A percentile compares a stretch with the other conserved stretches of the same genome.
Evolutionary conservation across 2,113 vertebrate genomes (phyloP).

Genomic region (Centropristis striata): DNA sequence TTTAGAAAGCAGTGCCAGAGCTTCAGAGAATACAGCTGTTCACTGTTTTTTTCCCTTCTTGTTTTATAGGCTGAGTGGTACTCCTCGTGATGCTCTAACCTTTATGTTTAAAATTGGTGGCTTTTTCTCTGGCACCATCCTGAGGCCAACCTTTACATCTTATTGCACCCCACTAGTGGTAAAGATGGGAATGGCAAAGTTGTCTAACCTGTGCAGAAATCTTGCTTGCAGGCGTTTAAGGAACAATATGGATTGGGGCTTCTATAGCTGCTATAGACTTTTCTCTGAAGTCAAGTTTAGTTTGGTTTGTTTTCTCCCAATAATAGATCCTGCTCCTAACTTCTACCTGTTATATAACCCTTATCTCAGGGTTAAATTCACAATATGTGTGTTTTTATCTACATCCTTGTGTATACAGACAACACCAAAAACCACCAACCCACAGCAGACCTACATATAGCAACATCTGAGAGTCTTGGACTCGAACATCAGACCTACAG

Average conservation of each 20-base stretch:
- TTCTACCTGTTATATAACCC: neutral
- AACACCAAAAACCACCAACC: conserved; percentile 21
- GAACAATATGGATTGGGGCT: neutral
- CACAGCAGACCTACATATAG: conserved; percentile 22
- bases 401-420: conserved; percentile 21
- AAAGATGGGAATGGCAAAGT: neutral
- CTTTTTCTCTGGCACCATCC: neutral
- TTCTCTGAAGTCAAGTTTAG: neutral
- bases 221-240: neutral
- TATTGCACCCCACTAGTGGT: neutral
- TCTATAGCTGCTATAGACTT: neutral
- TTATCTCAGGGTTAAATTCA: conserved; percentile 9
- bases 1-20: neutral
- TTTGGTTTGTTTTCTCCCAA: neutral
- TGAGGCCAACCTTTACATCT: neutral
- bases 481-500: neutral
- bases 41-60: too few species aligned
- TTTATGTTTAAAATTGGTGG: neutral
- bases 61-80: neutral
- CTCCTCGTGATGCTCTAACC: neutral
- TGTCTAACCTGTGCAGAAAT: neutral
- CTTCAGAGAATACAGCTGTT: too few species aligned
- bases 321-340: neutral
- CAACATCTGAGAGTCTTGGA: conserved; percentile 48
- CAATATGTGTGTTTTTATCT: conserved; percentile 3